Conservation (phyloP, 2,888 invertebrate species). For the Syrista parreyssii region DNA sequence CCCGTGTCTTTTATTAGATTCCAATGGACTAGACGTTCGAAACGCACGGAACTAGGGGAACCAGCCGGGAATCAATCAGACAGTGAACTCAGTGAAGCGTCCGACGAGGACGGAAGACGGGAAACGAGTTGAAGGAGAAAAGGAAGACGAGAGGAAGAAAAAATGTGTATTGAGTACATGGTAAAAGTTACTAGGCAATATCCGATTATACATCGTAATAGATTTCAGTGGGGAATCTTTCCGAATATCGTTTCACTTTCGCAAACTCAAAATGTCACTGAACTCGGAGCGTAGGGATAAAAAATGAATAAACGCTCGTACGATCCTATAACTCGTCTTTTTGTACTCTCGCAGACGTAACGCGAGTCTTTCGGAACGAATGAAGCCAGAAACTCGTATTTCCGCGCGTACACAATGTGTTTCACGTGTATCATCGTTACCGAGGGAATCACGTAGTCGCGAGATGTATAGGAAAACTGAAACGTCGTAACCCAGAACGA, state of each 20-base stretch:
- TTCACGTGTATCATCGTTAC: not conserved
- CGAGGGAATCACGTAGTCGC: not conserved
- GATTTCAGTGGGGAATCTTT: not conserved
- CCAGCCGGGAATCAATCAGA: not conserved
- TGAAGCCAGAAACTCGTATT: not conserved
- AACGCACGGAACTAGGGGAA: conserved; percentile 8
- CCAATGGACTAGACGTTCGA: conserved; percentile 25
- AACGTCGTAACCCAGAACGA: conserved; percentile 36
- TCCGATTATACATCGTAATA: not conserved
- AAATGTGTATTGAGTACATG: not conserved
- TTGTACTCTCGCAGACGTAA: not conserved
- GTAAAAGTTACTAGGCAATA: not conserved
- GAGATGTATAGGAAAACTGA: conserved; percentile 6
- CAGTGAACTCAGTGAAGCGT: not conserved
- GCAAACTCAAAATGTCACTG: not conserved
- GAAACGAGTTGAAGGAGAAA: not conserved
- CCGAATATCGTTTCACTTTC: not conserved
- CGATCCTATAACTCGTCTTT: not conserved
- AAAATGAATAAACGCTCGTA: not conserved
- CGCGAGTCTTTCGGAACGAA: not conserved
- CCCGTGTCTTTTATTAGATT: conserved; percentile 51
- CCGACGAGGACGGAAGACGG: not conserved
- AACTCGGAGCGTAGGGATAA: not conserved
- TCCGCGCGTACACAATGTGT: not conserved
- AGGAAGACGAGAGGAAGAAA: not conserved